Evolutionary conservation across 2,113 vertebrate species (phyloP), one percentile per base, ranked within the genome.

Genomic region (Zingel zingel): DNA sequence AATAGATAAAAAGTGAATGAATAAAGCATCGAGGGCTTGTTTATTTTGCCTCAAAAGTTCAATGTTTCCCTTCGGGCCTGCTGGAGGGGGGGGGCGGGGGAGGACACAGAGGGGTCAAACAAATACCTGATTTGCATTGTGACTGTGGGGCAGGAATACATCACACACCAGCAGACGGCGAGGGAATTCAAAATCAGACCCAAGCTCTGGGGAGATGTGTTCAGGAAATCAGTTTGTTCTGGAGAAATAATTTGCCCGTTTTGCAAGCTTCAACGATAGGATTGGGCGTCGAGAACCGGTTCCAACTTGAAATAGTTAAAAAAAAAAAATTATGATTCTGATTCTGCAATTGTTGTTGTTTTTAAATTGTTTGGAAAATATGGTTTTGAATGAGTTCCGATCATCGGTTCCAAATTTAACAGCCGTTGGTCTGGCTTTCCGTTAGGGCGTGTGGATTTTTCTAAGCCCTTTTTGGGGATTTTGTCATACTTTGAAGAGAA

Each of bases 51-150:
- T 72, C 33, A 25, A 78, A 79, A 79, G 81, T 74, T 45, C 58
- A 27, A 59, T 88, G 83, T 78, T 77, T 84, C 61, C 0, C 0
- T 11, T 21, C n/a, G 33, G 77, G 36, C 89, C 82, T 2, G 9
- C 63, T 33, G 62, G 56, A 74, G 80, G 88, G 30, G 4, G 30
- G 5, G 30, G 5, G 3, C 0, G 30, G 30, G 30, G 30, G 3
- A 0, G 30, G 30, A 33, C 30, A 53, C 91, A 72, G 51, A 56
- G 21, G 79, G 89, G 91, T 92, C 88, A 88, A 74, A 79, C 84
- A 67, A 73, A 84, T 71, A 85, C 82, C 81, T 74, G 83, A 90
- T 90, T 85, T 85, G 81, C 90, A 84, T 89, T 25, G 74, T 56
- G 85, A 69, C 82, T 64, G 81, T 59, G 77, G 86, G 81, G 73